Percentiles rank a stretch among this genome's conserved stretches.
phyloP scores from a whole-genome alignment of 2,797 vertebrate genomes.

The Platalea minor region DNA sequence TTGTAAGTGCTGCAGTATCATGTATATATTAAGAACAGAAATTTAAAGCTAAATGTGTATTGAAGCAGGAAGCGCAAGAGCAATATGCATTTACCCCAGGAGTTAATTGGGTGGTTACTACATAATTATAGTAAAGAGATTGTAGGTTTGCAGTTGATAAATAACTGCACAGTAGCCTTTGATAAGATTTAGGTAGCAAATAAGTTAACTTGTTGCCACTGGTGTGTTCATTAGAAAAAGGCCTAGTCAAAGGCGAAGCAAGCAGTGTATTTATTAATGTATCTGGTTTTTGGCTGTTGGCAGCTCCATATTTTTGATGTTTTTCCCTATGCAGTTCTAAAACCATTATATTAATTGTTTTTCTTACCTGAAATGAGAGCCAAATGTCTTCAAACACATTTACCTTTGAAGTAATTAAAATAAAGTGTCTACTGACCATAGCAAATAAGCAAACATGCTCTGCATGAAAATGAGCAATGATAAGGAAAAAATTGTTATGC shows the following conservation, averaged over 20 bases:
- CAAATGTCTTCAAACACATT: slow-evolving; percentile 37
- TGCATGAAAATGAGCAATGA: slow-evolving; percentile 51
- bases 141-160: not conserved
- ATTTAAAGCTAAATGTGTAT: not conserved
- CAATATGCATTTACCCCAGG: not conserved
- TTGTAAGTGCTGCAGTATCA: not conserved
- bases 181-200: not conserved
- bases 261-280: not conserved
- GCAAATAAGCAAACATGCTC: slow-evolving; percentile 26
- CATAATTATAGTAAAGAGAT: not conserved
- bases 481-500: slow-evolving; percentile 32
- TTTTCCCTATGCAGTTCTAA: slow-evolving; percentile 6
- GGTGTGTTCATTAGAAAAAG: not conserved
- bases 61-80: not conserved
- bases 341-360: slow-evolving; percentile 53
- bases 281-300: not conserved
- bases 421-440: slow-evolving; percentile 44
- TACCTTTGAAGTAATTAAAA: slow-evolving; percentile 68
- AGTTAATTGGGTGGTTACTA: not conserved
- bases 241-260: not conserved
- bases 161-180: not conserved
- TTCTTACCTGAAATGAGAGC: slow-evolving; percentile 48
- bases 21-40: not conserved
- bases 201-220: not conserved
- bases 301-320: not conserved